Percentiles rank a stretch among this genome's conserved stretches.
Evolutionary conservation across 2,113 vertebrate species (phyloP).

Genomic region (Alces alces): DNA sequence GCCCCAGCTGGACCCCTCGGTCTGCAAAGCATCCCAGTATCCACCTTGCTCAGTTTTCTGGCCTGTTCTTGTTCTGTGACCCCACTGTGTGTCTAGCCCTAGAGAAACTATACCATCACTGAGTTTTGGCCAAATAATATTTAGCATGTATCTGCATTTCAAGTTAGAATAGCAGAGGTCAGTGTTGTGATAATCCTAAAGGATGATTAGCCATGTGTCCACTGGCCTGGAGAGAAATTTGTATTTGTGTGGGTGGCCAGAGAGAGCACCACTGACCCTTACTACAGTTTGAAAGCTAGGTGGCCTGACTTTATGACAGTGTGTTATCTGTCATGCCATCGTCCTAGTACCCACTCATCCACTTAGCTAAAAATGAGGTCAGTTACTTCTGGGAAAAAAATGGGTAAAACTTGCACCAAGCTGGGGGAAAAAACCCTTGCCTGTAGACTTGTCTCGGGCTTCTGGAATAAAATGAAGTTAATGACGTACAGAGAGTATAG

Average conservation of each 20-base stretch:
- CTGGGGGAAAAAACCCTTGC: not conserved
- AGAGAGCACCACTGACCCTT: not conserved
- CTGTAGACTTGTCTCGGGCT: not conserved
- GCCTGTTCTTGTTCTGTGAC: not conserved
- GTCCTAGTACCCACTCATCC: not conserved
- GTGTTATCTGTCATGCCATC: not conserved
- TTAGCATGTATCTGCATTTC: not conserved
- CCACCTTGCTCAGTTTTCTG: not conserved
- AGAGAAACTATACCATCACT: not conserved
- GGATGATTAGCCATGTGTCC: not conserved
- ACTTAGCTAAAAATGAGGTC: slow-evolving; percentile 37
- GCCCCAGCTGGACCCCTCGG: not conserved
- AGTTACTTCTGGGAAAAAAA: not conserved
- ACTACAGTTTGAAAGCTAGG: not conserved
- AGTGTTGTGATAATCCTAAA: not conserved
- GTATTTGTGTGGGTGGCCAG: not conserved
- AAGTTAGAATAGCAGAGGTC: slow-evolving; percentile 15
- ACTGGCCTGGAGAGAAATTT: not conserved
- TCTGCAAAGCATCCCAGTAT: not conserved
- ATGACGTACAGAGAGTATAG: not conserved
- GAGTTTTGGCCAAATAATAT: not conserved
- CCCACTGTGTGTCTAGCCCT: not conserved
- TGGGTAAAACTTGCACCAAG: not conserved
- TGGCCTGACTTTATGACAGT: not conserved
- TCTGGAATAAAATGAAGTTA: not conserved